Percentiles rank a stretch among this genome's conserved stretches.
phyloP scores from a whole-genome alignment of 2,113 vertebrate species.

The Butastur rufipennis region DNA sequence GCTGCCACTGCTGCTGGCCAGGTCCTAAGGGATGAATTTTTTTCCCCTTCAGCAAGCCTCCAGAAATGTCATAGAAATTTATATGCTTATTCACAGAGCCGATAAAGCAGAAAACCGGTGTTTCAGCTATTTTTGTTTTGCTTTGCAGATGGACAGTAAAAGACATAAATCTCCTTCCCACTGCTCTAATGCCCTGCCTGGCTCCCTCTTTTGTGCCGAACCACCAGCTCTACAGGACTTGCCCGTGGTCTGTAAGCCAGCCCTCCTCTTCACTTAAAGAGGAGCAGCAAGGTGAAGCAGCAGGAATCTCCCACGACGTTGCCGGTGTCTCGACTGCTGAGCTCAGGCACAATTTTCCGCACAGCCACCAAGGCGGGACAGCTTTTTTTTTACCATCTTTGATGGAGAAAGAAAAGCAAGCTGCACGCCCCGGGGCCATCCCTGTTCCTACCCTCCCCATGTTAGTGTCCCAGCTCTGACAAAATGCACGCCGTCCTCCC shows the following conservation, averaged over 20 bases:
- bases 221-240: background rate
- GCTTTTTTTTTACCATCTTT: background rate
- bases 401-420: background rate
- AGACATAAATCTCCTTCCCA: conserved; percentile 70
- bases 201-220: conserved; percentile 1
- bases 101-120: conserved; percentile 79
- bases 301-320: background rate
- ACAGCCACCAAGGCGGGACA: background rate
- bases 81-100: conserved; percentile 81
- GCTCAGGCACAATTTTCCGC: background rate
- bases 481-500: background rate
- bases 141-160: conserved; percentile 78
- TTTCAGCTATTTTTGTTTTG: conserved; percentile 83
- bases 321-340: background rate
- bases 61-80: conserved; percentile 80
- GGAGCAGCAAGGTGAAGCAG: background rate
- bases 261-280: background rate
- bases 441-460: background rate
- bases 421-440: background rate
- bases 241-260: background rate
- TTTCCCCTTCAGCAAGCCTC: conserved; percentile 78
- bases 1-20: conserved; percentile 67
- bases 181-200: background rate
- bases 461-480: background rate
- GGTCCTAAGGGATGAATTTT: conserved; percentile 76